Evolutionary conservation across 2,113 vertebrate species (phyloP), one percentile per base, ranked within the genome.

Genomic region (Siniperca knerii): DNA sequence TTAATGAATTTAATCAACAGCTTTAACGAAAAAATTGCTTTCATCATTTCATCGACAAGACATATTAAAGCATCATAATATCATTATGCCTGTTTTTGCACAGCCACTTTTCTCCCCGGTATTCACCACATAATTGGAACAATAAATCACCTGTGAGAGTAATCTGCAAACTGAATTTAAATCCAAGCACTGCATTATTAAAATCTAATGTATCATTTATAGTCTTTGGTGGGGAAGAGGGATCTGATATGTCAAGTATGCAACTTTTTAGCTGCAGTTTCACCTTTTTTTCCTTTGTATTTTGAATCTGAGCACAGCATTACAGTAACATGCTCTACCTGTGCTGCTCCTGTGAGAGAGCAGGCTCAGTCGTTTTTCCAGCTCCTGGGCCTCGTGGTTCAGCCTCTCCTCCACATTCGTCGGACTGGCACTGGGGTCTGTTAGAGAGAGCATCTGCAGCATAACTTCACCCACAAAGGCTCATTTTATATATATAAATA

Each of bases 321-420:
- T 1, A 52, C 12, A 20, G 20, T 10, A 6, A 2, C 13, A 8
- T n/a, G 42, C 12, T 75, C 0, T 95, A 99, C 98, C 98, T 97
- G 96, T 96, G 35, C 96, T 96, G 83, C 96, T 96, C 3, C 95
- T 94, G 79, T 97, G 97, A 2, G 98, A 98, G 0, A 99, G 96
- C 72, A 97, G 91, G 88, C 98, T 99, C 62, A 99, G 96, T 1
- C 98, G 95, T 77, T 98, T 98, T 93, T 99, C 98, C 92, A 99
- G 93, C 61, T 98, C 97, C 87, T 97, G 95, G 21, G 97, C 93
- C 87, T 98, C 98, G 8, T 97, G 97, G 81, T 97, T 95, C 87
- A 96, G 84, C 12, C 96, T 96, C 87, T 98, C 97, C 91, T 98
- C 97, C 35, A 88, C 87, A 58, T 92, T 89, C 0, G 92, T 89